Conservation (phyloP, 1,140 invertebrate species). For the Cotesia vestalis region DNA sequence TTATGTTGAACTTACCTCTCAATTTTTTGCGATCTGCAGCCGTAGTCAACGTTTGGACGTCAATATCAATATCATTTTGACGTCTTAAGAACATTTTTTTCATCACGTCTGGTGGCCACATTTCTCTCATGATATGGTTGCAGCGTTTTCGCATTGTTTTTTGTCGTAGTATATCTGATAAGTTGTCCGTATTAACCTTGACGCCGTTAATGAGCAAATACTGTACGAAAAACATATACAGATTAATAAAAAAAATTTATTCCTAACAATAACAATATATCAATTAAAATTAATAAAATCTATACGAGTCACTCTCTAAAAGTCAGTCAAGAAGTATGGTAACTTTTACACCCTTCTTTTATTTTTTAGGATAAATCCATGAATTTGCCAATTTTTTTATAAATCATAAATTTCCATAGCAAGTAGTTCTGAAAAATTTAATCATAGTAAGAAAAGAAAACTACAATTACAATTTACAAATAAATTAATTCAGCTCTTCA, state of each 20-base stretch:
- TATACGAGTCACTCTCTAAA: slow-evolving; percentile 2
- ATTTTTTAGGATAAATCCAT: background rate
- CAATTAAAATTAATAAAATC: slow-evolving; percentile 7
- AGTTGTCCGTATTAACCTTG: background rate
- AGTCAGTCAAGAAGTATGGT: background rate
- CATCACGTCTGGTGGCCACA: slow-evolving; percentile 13
- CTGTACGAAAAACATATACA: background rate
- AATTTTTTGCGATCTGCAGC: background rate
- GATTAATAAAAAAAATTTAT: background rate
- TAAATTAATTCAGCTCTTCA: no score
- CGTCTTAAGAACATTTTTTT: background rate
- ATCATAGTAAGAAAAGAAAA: no score
- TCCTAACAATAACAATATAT: background rate
- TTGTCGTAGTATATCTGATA: slow-evolving; percentile 11
- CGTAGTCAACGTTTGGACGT: slow-evolving; percentile 3
- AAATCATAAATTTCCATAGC: no score
- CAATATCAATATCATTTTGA: background rate
- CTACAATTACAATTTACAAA: no score
- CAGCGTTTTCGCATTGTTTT: slow-evolving; percentile 12
- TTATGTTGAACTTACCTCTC: background rate
- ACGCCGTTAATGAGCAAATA: background rate
- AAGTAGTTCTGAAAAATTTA: no score
- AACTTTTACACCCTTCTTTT: background rate
- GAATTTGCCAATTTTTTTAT: no score
- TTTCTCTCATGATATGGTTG: slow-evolving; percentile 1